Conservation (phyloP, 23 tunicate genomes). For the Clavelina lepadiformis region DNA sequence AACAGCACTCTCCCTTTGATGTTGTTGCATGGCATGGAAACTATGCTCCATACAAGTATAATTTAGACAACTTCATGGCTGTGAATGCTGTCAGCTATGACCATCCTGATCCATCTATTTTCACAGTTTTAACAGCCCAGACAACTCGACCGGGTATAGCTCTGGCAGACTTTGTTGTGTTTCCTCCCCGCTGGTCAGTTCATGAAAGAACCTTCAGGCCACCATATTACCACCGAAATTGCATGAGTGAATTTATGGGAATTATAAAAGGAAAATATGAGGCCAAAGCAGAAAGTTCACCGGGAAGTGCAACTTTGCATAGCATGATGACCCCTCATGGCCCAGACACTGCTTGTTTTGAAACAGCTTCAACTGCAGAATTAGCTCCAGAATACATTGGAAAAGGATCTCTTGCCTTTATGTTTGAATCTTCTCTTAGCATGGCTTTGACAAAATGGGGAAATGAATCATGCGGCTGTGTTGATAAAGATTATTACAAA, state of each 20-base stretch:
- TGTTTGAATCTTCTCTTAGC: slow-evolving; percentile 87
- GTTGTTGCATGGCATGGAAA: slow-evolving; percentile 93
- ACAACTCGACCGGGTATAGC: slow-evolving; percentile 69
- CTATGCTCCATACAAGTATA: slow-evolving; percentile 82
- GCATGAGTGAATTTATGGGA: slow-evolving; percentile 93
- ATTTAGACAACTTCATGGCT: slow-evolving; percentile 63
- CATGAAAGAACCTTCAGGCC: slow-evolving; percentile 86
- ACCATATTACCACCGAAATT: slow-evolving; percentile 79
- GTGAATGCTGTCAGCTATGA: slow-evolving; percentile 66
- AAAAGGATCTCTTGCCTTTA: slow-evolving; percentile 59
- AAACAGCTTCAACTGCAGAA: slow-evolving; percentile 43
- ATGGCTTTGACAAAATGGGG: slow-evolving; percentile 97
- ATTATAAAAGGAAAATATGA: slow-evolving; percentile 74
- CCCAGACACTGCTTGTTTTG: slow-evolving; percentile 62
- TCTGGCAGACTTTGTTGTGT: slow-evolving; percentile 71
- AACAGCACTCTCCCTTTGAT: slow-evolving; percentile 82
- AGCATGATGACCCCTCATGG: slow-evolving; percentile 89
- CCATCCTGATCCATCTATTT: slow-evolving; percentile 81
- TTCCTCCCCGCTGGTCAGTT: slow-evolving; percentile 91
- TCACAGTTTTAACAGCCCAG: slow-evolving; percentile 82
- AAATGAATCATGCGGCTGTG: slow-evolving; percentile 58
- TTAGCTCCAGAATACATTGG: slow-evolving; percentile 52
- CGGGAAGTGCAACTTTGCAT: slow-evolving; percentile 80
- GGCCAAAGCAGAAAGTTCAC: slow-evolving; percentile 60
- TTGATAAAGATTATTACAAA: slow-evolving; percentile 77